Evolutionary conservation across 2,888 invertebrate genomes (phyloP).

Genomic region (Leptura quadrifasciata): DNA sequence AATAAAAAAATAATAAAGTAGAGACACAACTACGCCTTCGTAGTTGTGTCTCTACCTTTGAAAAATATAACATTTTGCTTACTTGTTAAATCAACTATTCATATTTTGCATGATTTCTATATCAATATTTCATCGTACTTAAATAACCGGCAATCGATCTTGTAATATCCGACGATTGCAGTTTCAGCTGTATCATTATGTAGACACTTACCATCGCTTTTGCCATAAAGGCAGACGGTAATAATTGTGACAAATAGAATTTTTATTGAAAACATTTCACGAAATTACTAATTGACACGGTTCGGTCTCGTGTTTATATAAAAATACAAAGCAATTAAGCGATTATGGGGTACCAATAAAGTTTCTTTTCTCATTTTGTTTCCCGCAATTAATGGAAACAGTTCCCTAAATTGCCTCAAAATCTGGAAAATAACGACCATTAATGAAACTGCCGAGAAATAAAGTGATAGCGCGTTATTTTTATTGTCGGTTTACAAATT

Average conservation of each 20-base stretch:
- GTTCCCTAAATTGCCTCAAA: constrained; percentile 3
- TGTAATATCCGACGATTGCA: not conserved
- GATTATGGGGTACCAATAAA: not conserved
- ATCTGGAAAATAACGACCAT: not conserved
- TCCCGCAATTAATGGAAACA: not conserved
- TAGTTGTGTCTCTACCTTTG: too few species aligned
- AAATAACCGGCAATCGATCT: too few species aligned
- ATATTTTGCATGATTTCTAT: too few species aligned
- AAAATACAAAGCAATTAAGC: not conserved
- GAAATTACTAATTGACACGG: not conserved
- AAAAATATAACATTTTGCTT: too few species aligned
- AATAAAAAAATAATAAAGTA: too few species aligned
- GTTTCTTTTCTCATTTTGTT: constrained; percentile 14
- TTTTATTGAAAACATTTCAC: not conserved
- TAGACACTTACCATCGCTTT: not conserved
- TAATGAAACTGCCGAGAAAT: constrained; percentile 14
- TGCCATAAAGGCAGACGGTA: not conserved
- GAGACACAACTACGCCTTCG: too few species aligned
- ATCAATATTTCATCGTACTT: too few species aligned
- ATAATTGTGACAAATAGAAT: not conserved
- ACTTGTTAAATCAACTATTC: too few species aligned
- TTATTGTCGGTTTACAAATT: constrained; percentile 7
- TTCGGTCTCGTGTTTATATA: not conserved
- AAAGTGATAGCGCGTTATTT: constrained; percentile 24
- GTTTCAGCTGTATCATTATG: not conserved